Conservation (phyloP, 2,113 vertebrate species). For the Psettodes erumei region DNA sequence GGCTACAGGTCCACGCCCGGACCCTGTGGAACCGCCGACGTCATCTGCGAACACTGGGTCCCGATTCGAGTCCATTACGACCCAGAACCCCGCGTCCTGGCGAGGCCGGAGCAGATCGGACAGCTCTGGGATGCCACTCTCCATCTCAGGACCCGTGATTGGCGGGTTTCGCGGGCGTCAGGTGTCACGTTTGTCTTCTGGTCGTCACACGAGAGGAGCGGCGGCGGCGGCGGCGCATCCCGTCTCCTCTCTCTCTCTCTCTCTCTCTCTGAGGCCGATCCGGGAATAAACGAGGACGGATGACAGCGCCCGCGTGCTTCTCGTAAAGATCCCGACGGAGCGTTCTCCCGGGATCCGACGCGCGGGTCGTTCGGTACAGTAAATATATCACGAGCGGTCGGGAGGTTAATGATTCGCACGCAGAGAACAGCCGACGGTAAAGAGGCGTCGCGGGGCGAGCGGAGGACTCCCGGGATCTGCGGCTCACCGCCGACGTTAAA, state of each 20-base stretch:
- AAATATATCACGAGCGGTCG: conserved; percentile 24
- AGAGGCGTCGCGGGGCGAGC: not conserved
- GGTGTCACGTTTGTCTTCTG: conserved; percentile 77
- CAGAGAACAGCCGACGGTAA: conserved; percentile 17
- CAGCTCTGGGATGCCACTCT: conserved; percentile 66
- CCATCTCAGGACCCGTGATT: conserved; percentile 75
- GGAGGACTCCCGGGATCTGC: not conserved
- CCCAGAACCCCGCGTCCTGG: conserved; percentile 61
- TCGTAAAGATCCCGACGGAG: no score
- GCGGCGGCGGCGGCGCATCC: no score
- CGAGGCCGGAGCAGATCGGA: conserved; percentile 54
- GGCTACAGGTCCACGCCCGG: no score
- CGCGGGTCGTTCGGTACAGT: not conserved
- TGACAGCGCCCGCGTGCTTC: conserved; percentile 49
- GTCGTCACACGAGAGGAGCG: conserved; percentile 72
- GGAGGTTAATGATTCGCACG: conserved; percentile 31
- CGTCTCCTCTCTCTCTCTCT: no score
- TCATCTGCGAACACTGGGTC: no score
- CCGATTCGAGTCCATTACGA: conserved; percentile 39
- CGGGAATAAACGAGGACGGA: conserved; percentile 58
- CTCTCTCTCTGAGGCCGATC: conserved; percentile 40
- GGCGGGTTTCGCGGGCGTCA: conserved; percentile 70
- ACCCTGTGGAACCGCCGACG: no score
- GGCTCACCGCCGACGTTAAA: not conserved
- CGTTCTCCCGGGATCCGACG: not conserved